Evolutionary conservation across 2,113 vertebrate species (phyloP).

Genomic region (Empidonax alnorum): DNA sequence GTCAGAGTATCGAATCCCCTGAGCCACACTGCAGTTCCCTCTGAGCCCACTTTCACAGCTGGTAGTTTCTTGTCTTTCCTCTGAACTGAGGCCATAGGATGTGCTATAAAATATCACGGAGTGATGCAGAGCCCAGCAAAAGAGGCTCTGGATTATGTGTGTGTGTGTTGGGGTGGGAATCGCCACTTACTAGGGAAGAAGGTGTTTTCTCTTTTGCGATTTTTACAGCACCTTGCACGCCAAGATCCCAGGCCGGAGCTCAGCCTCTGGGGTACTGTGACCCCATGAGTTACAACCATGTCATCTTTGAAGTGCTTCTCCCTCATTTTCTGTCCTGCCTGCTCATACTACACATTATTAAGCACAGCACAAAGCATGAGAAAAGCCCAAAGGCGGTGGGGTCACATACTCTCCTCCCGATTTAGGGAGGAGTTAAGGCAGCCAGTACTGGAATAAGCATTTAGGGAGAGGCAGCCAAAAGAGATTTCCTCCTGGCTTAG

Average conservation of each 20-base stretch:
- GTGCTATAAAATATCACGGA: neutral
- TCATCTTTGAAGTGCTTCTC: neutral
- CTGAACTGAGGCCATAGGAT: rapidly evolving
- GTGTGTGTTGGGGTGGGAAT: neutral
- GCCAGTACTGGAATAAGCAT: conserved; percentile 27
- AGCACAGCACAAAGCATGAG: neutral
- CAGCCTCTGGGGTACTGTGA: rapidly evolving
- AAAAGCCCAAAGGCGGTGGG: neutral
- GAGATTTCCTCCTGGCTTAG: conserved; percentile 25
- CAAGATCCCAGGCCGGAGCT: neutral
- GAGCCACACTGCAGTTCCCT: neutral
- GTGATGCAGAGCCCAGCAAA: neutral
- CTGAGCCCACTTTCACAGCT: neutral
- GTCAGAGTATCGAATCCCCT: neutral
- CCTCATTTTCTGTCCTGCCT: neutral
- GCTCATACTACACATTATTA: neutral
- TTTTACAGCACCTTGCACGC: neutral
- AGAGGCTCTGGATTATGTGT: neutral
- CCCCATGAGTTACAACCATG: neutral
- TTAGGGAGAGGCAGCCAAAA: conserved; percentile 6
- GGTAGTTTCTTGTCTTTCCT: neutral
- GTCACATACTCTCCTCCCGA: neutral
- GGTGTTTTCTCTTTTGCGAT: neutral
- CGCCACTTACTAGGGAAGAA: neutral
- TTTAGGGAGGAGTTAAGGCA: neutral